phyloP scores from a whole-genome alignment of 2,113 vertebrate genomes.

The Micronycteris hirsuta region DNA sequence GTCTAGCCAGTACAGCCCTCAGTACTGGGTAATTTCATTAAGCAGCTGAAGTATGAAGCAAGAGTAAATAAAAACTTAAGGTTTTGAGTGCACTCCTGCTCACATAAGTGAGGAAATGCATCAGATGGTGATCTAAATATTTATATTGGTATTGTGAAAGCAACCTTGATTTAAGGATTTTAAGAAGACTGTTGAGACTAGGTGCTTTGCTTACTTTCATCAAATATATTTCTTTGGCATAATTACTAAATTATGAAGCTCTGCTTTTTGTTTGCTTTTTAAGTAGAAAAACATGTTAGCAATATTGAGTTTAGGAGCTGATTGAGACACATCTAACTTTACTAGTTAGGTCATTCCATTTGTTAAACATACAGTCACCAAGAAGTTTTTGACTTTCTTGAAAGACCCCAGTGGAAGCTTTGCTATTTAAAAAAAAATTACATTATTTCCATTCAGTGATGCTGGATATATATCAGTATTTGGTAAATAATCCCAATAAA shows the following conservation, averaged over 20 bases:
- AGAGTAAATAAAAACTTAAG: slow-evolving; percentile 62
- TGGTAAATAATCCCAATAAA: slow-evolving; percentile 77
- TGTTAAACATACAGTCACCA: slow-evolving; percentile 71
- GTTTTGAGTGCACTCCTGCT: slow-evolving; percentile 39
- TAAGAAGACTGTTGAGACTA: slow-evolving; percentile 52
- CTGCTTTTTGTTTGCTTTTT: slow-evolving; percentile 60
- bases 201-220: slow-evolving; percentile 63
- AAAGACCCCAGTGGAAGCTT: slow-evolving; percentile 33
- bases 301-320: slow-evolving; percentile 70
- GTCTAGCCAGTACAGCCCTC: neutral
- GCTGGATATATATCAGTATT: slow-evolving; percentile 67
- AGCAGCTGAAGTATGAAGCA: neutral
- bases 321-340: slow-evolving; percentile 69
- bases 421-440: neutral
- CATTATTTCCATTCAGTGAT: slow-evolving; percentile 63
- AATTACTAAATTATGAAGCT: slow-evolving; percentile 16
- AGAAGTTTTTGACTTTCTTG: slow-evolving; percentile 21
- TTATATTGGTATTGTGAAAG: slow-evolving; percentile 52
- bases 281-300: slow-evolving; percentile 63
- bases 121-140: slow-evolving; percentile 43
- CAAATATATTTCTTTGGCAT: slow-evolving; percentile 52
- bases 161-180: slow-evolving; percentile 41
- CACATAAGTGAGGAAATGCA: slow-evolving; percentile 43
- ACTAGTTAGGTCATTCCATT: slow-evolving; percentile 72
- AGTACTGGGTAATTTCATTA: neutral